Conservation (phyloP, 1,140 invertebrate species). For the Drosophila dunni region DNA sequence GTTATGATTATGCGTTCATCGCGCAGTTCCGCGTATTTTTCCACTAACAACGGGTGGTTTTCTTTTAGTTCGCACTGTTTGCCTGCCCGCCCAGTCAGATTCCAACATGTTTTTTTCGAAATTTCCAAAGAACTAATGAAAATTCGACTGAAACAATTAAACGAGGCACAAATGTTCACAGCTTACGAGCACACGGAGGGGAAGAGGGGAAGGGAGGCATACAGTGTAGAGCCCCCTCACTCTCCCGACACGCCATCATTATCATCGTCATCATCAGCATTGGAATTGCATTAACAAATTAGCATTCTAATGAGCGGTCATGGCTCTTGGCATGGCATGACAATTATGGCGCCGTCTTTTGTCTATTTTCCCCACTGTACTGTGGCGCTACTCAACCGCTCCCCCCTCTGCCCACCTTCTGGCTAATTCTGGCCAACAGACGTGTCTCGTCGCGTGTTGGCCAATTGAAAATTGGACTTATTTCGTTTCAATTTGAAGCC, state of each 20-base stretch:
- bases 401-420: background rate
- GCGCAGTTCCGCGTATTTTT: constrained; percentile 12
- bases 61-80: constrained; percentile 33
- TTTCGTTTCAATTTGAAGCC: constrained; percentile 25
- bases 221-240: no score
- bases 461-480: constrained; percentile 62
- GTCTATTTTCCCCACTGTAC: constrained; percentile 25
- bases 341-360: constrained; percentile 64
- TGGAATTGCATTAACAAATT: constrained; percentile 76
- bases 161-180: constrained; percentile 59
- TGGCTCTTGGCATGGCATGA: constrained; percentile 56
- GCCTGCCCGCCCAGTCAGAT: constrained; percentile 12
- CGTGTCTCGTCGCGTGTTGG: constrained; percentile 63
- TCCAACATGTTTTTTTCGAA: constrained; percentile 32
- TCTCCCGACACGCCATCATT: constrained; percentile 22
- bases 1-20: constrained; percentile 7
- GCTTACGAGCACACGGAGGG: constrained; percentile 4
- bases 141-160: constrained; percentile 49
- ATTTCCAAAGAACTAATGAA: constrained; percentile 52
- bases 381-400: background rate
- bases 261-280: constrained; percentile 34
- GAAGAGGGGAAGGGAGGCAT: background rate
- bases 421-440: constrained; percentile 47
- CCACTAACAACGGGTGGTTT: constrained; percentile 37
- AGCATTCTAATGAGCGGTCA: constrained; percentile 71